Evolutionary conservation across 2,113 vertebrate genomes (phyloP).

Genomic region (Lathamus discolor): DNA sequence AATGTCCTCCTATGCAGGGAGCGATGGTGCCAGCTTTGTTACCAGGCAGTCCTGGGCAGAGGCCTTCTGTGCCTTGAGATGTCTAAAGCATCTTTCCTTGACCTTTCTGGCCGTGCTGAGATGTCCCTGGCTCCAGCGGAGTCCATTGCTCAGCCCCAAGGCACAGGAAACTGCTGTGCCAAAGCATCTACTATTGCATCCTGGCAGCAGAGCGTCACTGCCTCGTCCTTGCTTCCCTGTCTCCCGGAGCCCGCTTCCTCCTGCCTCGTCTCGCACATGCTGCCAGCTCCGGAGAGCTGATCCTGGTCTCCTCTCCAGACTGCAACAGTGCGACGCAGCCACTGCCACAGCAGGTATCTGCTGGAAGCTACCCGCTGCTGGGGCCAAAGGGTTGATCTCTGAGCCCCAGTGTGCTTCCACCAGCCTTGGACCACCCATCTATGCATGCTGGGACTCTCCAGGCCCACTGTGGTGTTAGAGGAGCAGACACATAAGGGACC

Average conservation of each 20-base stretch:
- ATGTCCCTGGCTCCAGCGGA: conserved; percentile 29
- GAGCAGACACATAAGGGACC: background rate
- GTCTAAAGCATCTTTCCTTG: conserved; percentile 36
- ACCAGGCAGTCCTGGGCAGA: conserved; percentile 32
- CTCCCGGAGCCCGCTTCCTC: conserved; percentile 22
- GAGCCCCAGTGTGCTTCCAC: fast-evolving
- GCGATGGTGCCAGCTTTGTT: background rate
- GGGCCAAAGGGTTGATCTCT: background rate
- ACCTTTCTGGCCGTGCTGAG: background rate
- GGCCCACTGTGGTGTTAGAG: background rate
- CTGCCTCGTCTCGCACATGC: background rate
- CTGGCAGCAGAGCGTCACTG: background rate
- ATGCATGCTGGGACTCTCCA: background rate
- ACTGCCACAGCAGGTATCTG: fast-evolving
- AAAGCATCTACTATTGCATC: background rate
- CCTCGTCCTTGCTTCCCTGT: background rate
- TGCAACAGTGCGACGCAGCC: fast-evolving
- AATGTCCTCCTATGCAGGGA: conserved; percentile 33
- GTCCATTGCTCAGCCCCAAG: background rate
- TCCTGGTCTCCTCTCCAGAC: background rate
- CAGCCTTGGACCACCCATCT: fast-evolving
- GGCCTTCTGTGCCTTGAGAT: conserved; percentile 38
- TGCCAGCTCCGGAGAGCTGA: background rate
- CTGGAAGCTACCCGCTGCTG: background rate
- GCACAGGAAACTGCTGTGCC: conserved; percentile 6